A percentile compares a stretch with the other conserved stretches of the same genome.
phyloP scores from a whole-genome alignment of 2,113 vertebrate genomes.

The Onychostruthus taczanowskii region DNA sequence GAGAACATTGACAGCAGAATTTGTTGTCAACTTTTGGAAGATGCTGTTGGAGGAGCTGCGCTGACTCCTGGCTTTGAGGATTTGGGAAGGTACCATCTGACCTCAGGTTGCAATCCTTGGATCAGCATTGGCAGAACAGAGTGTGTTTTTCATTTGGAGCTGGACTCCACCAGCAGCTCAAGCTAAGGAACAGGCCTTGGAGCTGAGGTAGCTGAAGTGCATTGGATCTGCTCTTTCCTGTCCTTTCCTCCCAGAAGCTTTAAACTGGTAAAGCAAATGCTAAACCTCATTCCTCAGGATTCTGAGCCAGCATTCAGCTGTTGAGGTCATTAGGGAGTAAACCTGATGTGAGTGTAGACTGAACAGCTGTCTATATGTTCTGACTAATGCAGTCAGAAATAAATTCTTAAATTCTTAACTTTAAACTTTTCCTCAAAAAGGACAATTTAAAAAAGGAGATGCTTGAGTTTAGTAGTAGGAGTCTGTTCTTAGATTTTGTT shows the following conservation, averaged over 20 bases:
- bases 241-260: not conserved
- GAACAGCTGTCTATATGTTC: not conserved
- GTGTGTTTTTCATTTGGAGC: not conserved
- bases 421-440: not conserved
- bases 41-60: fast-evolving
- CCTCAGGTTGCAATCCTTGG: not conserved
- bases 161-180: not conserved
- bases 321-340: not conserved
- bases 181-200: not conserved
- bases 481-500: not conserved
- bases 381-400: not conserved
- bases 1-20: not conserved
- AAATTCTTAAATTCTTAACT: not conserved
- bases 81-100: not conserved
- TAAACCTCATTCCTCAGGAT: not conserved
- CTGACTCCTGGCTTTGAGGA: not conserved
- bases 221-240: not conserved
- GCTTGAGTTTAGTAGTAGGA: not conserved
- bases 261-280: not conserved
- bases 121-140: not conserved
- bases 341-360: not conserved
- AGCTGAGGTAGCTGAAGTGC: not conserved
- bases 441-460: not conserved
- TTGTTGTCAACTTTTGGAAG: not conserved
- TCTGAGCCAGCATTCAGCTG: not conserved